Percentiles rank a stretch among this genome's conserved stretches.
These are phyloP conservation scores for Drosophila parvula DNA, from an alignment of 1,140 invertebrate species.

Conservation along the genomic window DNA sequence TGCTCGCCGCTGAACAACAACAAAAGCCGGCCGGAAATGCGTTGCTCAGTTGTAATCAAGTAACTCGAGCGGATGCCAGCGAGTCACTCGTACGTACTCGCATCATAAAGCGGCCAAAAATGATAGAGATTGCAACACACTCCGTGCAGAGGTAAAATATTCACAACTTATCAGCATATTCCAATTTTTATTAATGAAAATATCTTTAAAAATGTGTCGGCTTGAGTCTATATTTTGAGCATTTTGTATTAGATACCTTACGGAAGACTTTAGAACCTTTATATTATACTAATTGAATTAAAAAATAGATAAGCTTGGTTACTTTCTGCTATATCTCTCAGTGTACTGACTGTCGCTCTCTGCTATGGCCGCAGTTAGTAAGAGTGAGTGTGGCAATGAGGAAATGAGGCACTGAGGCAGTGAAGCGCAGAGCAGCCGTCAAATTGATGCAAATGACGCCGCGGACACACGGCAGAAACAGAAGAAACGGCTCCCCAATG, in stretches of 20 bases:
- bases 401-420: conserved; percentile 44
- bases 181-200: too few relatives aligned
- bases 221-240: too few relatives aligned
- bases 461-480: conserved; percentile 18
- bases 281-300: too few relatives aligned
- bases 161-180: too few relatives aligned
- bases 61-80: conserved; percentile 56
- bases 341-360: conserved; percentile 10
- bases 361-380: background rate
- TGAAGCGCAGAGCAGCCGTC: conserved; percentile 65
- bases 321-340: background rate
- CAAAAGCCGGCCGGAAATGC: conserved; percentile 69
- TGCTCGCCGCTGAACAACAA: conserved; percentile 50
- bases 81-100: conserved; percentile 28
- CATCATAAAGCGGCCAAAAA: conserved; percentile 43
- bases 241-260: too few relatives aligned
- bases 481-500: conserved; percentile 40
- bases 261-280: too few relatives aligned
- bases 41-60: conserved; percentile 50
- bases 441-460: conserved; percentile 49
- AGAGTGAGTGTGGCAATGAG: conserved; percentile 14
- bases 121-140: conserved; percentile 49
- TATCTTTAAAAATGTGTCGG: too few relatives aligned
- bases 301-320: too few relatives aligned
- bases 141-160: background rate